A percentile compares a stretch with the other conserved stretches of the same genome.
phyloP scores from a whole-genome alignment of 2,888 invertebrate genomes.

The Phengaris arion region DNA sequence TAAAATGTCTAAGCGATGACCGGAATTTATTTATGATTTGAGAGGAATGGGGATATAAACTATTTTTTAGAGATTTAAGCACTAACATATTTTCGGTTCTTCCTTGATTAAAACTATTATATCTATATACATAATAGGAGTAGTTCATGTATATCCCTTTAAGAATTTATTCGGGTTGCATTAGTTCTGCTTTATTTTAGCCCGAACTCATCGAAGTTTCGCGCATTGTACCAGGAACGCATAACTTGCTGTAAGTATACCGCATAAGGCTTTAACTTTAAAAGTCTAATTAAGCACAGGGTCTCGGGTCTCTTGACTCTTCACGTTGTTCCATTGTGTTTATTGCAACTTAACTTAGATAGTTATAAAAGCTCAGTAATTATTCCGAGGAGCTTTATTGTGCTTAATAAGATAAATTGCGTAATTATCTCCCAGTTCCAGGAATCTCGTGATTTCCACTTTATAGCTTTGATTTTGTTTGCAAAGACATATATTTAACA shows the following conservation, averaged over 20 bases:
- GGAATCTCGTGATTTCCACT: not conserved
- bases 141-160: not conserved
- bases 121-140: too few relatives aligned
- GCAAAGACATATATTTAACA: not conserved
- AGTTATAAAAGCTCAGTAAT: conserved; percentile 25
- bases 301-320: conserved; percentile 8
- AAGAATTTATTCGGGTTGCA: not conserved
- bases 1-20: conserved; percentile 25
- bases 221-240: conserved; percentile 5
- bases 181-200: not conserved
- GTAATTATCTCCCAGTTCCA: conserved; percentile 8
- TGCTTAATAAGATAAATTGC: conserved; percentile 23
- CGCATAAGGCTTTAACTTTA: conserved; percentile 21
- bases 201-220: conserved; percentile 4
- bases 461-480: conserved; percentile 14
- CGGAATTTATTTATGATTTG: conserved; percentile 24
- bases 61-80: not conserved
- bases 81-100: not conserved
- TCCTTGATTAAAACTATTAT: too few relatives aligned
- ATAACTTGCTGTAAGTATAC: conserved; percentile 12
- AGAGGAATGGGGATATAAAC: not conserved
- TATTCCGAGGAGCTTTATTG: conserved; percentile 22
- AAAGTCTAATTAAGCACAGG: conserved; percentile 24
- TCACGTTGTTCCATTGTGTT: conserved; percentile 20
- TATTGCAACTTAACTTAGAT: conserved; percentile 20